A percentile compares a stretch with the other conserved stretches of the same genome.
Evolutionary conservation across 1,140 invertebrate species (phyloP).

Genomic region (Gryon sp.): DNA sequence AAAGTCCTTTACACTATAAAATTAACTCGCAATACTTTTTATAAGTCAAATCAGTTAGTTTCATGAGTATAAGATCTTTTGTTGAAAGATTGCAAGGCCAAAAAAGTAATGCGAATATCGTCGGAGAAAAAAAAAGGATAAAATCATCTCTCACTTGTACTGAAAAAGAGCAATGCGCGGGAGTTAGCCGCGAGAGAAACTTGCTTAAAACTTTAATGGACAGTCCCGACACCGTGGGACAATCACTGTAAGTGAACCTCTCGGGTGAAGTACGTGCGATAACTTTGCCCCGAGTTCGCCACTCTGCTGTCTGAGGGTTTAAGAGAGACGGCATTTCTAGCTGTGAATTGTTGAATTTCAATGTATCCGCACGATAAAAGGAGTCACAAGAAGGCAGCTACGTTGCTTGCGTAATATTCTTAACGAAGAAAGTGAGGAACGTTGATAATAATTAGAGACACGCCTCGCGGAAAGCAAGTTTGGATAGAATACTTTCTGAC

Average conservation of each 20-base stretch:
- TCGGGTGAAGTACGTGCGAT: constrained; percentile 66
- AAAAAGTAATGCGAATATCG: constrained; percentile 50
- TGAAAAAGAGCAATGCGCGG: constrained; percentile 54
- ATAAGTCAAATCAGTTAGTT: constrained; percentile 24
- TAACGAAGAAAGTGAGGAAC: constrained; percentile 54
- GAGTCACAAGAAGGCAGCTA: constrained; percentile 34
- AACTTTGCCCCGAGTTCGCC: constrained; percentile 63
- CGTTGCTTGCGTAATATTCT: constrained; percentile 59
- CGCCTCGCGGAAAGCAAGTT: constrained; percentile 39
- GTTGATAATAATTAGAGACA: constrained; percentile 60
- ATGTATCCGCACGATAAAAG: constrained; percentile 59
- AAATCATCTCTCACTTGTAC: constrained; percentile 44
- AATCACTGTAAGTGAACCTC: constrained; percentile 68
- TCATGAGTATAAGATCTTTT: constrained; percentile 33
- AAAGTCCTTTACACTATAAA: too few relatives aligned
- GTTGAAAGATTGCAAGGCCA: constrained; percentile 17
- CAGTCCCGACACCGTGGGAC: constrained; percentile 68
- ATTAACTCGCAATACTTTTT: too few relatives aligned
- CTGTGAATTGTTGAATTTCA: constrained; percentile 65
- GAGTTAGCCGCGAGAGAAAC: constrained; percentile 66
- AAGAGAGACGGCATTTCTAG: constrained; percentile 61
- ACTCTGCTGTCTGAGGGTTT: constrained; percentile 53
- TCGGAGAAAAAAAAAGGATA: constrained; percentile 36
- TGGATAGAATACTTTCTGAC: constrained; percentile 53
- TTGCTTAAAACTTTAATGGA: constrained; percentile 72